A percentile compares a stretch with the other conserved stretches of the same genome.
These are phyloP conservation scores for Leptoteleia sp. DNA, from an alignment of 1,140 invertebrate species.

Conservation along the genomic window DNA sequence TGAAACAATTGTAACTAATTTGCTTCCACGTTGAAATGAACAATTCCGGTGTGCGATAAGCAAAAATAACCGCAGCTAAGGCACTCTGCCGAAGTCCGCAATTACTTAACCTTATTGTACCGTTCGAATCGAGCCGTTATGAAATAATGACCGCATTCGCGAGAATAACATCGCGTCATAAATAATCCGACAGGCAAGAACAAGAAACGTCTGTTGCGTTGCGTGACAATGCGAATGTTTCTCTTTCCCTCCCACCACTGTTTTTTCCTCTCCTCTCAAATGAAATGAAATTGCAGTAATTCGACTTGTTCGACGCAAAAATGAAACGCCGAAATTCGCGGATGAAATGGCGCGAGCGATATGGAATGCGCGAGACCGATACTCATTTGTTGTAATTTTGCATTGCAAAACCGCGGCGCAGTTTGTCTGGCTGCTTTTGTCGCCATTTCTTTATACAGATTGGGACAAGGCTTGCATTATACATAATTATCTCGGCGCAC, in stretches of 20 bases:
- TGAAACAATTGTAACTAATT: too few relatives aligned
- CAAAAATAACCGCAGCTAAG: too few relatives aligned
- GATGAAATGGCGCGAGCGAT: conserved; percentile 34
- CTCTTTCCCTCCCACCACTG: too few relatives aligned
- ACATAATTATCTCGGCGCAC: conserved; percentile 62
- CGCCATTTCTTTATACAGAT: conserved; percentile 64
- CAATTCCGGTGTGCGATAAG: too few relatives aligned
- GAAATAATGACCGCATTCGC: conserved; percentile 31
- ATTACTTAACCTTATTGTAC: conserved; percentile 22
- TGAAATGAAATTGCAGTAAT: conserved; percentile 26
- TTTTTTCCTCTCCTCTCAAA: too few relatives aligned
- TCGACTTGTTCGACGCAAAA: conserved; percentile 13
- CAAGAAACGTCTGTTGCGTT: conserved; percentile 18
- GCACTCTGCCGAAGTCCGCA: too few relatives aligned
- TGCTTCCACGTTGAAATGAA: too few relatives aligned
- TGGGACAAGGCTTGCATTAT: conserved; percentile 63
- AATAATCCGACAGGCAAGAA: conserved; percentile 36
- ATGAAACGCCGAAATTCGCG: conserved; percentile 21
- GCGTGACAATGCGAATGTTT: conserved; percentile 38
- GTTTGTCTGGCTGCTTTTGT: conserved; percentile 53
- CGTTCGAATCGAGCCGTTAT: conserved; percentile 15
- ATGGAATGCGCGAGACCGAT: conserved; percentile 42
- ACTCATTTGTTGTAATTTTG: conserved; percentile 45
- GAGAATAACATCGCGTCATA: conserved; percentile 22
- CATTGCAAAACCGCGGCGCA: conserved; percentile 47